Percentiles rank a stretch among this genome's conserved stretches.
These are phyloP conservation scores for Syngnathoides biaculeatus DNA, from an alignment of 2,113 vertebrate genomes.

Conservation along the genomic window DNA sequence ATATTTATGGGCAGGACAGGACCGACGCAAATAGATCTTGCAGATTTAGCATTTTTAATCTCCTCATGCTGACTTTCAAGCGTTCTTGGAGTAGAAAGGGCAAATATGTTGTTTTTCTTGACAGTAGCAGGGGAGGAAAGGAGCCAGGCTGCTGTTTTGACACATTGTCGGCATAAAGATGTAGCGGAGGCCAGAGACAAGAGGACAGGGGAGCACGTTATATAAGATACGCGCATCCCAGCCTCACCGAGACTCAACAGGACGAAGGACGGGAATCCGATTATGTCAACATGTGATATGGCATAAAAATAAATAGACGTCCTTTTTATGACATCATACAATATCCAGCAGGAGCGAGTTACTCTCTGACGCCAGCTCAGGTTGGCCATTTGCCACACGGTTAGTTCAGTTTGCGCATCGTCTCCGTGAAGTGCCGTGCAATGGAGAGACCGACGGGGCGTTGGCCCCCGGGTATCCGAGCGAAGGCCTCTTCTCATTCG, in stretches of 20 bases:
- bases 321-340: neutral
- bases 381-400: too few relatives aligned
- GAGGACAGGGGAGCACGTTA: conserved; percentile 35
- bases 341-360: too few relatives aligned
- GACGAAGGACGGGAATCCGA: conserved; percentile 52
- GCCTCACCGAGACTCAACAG: conserved; percentile 41
- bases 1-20: conserved; percentile 30
- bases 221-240: conserved; percentile 39
- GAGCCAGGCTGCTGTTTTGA: conserved; percentile 43
- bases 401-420: too few relatives aligned
- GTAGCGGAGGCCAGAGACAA: conserved; percentile 27
- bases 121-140: conserved; percentile 22
- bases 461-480: too few relatives aligned
- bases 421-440: too few relatives aligned
- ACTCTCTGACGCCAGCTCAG: too few relatives aligned
- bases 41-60: conserved; percentile 51
- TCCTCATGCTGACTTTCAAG: conserved; percentile 24
- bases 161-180: conserved; percentile 62
- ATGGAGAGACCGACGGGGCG: too few relatives aligned
- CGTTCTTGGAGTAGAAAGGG: conserved; percentile 39
- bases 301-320: conserved; percentile 7
- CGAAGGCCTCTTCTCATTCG: too few relatives aligned
- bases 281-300: conserved; percentile 31
- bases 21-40: conserved; percentile 21
- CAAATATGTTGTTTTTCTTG: conserved; percentile 39